Base-by-base conservation (phyloP, 2,888 invertebrate genomes). In the Unio pictorum region DNA sequence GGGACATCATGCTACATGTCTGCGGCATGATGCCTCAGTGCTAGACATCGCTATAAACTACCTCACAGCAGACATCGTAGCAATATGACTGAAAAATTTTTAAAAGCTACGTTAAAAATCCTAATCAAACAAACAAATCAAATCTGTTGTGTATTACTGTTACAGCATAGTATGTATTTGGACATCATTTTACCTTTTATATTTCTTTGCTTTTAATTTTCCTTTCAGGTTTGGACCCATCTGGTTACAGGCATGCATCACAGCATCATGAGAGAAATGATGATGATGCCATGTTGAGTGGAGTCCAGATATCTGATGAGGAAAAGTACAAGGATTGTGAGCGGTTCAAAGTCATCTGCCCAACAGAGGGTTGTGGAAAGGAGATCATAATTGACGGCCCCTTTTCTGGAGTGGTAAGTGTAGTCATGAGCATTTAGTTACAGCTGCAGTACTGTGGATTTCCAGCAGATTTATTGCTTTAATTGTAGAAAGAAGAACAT, bases 291-390 rank as follows among this genome's bases (percentile, higher is more conserved):
- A 68, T 86, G 61, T 69, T 89, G 62, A 85, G 85, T 26, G 84
- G 83, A 5, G 82, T 81, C 2, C 80, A 84, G 45, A 74, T 88
- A 54, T 83, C 84, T 30, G 91, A 92, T 71, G 92, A 92, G 61
- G 92, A 93, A 68, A 91, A 91, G 66, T 93, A 91, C 83, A 91
- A 90, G 71, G 90, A 92, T 77, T 93, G 93, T 84, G 90, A 91
- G 56, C 88, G 87, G 59, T 94, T 96, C 73, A 92, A 92, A 67
- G 94, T 95, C 83, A 91, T 90, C 34, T 92, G 93, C 82, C 90
- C 89, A 6, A 83, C 90, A 67, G 83, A 86, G 15, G 85, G 81
- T 5, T 93, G 93, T 79, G 84, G 83, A n/a, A 82, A 86, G 54
- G 90, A 91, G 74, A 91, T 91, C 71, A 86, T 91, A 59, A 84